These are phyloP conservation scores for Thera obeliscata DNA, from an alignment of 2,888 invertebrate species.

Conservation along the genomic window DNA sequence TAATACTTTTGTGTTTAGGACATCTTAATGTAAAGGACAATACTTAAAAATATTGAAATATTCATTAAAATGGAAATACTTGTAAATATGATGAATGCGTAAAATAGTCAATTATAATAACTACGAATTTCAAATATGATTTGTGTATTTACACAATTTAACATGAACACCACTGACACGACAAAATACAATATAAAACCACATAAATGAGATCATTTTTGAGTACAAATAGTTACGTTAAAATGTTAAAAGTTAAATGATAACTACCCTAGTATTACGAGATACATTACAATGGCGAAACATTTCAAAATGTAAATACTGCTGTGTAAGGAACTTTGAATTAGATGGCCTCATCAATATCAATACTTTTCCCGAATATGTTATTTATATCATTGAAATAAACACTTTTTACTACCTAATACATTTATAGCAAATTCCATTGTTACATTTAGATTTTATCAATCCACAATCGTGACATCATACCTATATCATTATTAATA, in stretches of 20 bases:
- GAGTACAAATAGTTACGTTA: constrained; percentile 44
- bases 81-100: constrained; percentile 10
- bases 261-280: constrained; percentile 55
- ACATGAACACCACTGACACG: constrained; percentile 29
- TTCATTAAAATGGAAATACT: constrained; percentile 14
- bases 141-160: constrained; percentile 17
- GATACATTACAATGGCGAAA: constrained; percentile 65
- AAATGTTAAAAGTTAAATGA: constrained; percentile 45
- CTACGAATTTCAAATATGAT: constrained; percentile 16
- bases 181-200: constrained; percentile 24
- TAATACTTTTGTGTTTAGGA: constrained; percentile 15
- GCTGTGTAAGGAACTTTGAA: constrained; percentile 65
- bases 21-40: no score
- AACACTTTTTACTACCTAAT: constrained; percentile 41
- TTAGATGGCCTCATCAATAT: constrained; percentile 51
- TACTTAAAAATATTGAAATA: constrained; percentile 9
- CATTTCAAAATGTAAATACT: constrained; percentile 62
- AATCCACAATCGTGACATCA: constrained; percentile 37
- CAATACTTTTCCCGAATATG: constrained; percentile 41
- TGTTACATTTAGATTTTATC: constrained; percentile 45
- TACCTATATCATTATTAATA: constrained; percentile 25
- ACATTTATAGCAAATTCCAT: constrained; percentile 49
- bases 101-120: constrained; percentile 16
- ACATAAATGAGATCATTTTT: constrained; percentile 56
- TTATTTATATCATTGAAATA: constrained; percentile 33